Conservation (phyloP, 2,113 vertebrate genomes). For the Sturnira hondurensis region DNA sequence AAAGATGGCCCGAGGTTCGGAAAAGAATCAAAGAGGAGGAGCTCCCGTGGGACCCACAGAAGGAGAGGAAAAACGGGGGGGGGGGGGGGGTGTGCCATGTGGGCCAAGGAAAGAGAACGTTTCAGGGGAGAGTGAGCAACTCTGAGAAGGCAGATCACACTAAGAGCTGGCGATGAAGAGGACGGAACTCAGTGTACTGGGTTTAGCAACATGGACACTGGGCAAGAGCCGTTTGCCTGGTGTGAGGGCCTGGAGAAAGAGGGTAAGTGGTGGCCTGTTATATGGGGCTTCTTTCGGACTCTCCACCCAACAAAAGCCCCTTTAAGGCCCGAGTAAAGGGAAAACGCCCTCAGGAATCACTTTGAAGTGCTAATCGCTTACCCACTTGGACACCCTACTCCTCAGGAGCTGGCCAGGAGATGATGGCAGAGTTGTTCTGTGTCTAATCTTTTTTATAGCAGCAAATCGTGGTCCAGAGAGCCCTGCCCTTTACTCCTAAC, state of each 20-base stretch:
- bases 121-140: background rate
- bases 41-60: rapidly evolving
- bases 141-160: rapidly evolving
- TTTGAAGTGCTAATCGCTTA: background rate
- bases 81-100: rapidly evolving
- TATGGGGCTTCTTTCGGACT: background rate
- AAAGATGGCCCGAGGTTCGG: background rate
- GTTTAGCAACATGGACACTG: rapidly evolving
- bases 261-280: rapidly evolving
- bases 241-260: too few species aligned
- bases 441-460: background rate
- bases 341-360: background rate
- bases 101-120: too few species aligned
- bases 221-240: rapidly evolving
- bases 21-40: background rate
- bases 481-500: background rate
- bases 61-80: background rate
- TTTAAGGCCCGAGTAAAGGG: background rate
- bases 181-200: rapidly evolving
- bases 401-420: background rate
- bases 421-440: rapidly evolving
- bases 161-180: rapidly evolving
- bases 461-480: background rate
- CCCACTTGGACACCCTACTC: rapidly evolving
- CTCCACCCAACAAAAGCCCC: background rate